phyloP scores from a whole-genome alignment of 1,140 invertebrate species.

The Meloidogyne chitwoodi region DNA sequence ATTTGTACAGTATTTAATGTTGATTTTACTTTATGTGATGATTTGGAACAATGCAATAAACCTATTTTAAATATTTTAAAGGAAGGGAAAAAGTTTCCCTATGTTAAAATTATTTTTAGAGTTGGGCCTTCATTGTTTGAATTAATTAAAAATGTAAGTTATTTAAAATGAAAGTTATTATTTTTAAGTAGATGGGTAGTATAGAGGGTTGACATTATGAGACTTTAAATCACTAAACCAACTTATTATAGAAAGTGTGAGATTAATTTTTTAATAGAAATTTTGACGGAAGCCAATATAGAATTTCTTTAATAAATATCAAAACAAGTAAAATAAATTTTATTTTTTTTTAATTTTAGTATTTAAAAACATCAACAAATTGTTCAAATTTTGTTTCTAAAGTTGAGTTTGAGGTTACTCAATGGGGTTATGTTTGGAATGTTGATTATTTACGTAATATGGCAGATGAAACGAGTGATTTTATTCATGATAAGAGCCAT shows the following conservation, averaged over 20 bases:
- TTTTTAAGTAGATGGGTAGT: neutral
- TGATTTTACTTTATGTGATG: neutral
- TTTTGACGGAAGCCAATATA: too few species aligned
- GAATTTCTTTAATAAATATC: too few species aligned
- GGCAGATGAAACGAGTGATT: neutral
- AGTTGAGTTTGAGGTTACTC: neutral
- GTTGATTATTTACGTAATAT: neutral
- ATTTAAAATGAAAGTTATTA: neutral
- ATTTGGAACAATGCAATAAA: neutral
- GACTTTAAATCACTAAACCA: too few species aligned
- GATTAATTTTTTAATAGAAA: too few species aligned
- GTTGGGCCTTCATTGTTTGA: neutral
- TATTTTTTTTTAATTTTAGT: neutral
- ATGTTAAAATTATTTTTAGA: neutral
- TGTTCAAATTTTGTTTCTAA: neutral
- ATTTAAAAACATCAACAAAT: neutral
- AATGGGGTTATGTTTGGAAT: neutral
- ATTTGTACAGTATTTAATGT: neutral
- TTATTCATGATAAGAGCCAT: neutral
- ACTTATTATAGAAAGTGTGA: too few species aligned
- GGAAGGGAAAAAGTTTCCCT: neutral
- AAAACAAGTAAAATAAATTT: neutral
- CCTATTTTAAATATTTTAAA: neutral
- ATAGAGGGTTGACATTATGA: too few species aligned
- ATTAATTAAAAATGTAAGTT: neutral